Base-by-base conservation (phyloP, 2,888 invertebrate species). In the Syritta pipiens region DNA sequence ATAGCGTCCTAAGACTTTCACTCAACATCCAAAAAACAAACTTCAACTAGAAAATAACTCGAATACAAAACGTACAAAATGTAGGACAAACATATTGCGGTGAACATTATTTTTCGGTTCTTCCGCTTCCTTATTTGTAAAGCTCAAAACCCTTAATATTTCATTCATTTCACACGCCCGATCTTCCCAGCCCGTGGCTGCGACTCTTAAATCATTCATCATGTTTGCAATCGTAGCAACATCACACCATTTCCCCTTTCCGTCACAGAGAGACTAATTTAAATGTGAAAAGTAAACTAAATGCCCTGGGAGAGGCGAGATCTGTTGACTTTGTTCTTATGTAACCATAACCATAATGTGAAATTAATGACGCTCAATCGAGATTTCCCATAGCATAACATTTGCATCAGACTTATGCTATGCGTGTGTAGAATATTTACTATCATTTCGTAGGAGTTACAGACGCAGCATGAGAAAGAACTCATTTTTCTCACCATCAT, bases 281-380 rank as follows among this genome's bases (percentile, higher is more conserved):
- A 26, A 57, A 72, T 67, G 44, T 24, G 22, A 49, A 59, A 63
- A 32, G 10, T 20, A 65, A 46, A 59, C 57, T 30, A 14, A 60
- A 19, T 28, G 51, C 42, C 48, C 44, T 57, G 30, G 6, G 40
- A 37, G 48, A 62, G 55, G 35, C 22, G 42, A 37, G 53, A 49
- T 37, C 24, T 71, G 51, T 65, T 65, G 71, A 59, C 49, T 59
- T 71, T 53, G 37, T 71, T 65, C 59, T 77, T 77, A 77, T 71
- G 65, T 71, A 77, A 77, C 53, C 40, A 14, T 42, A 48, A 48
- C 53, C 77, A 65, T 71, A 77, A 77, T 77, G 77, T 48, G 59
- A 77, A 71, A 77, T 59, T 71, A 77, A 77, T 77, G 77, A 65
- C 65, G 30, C 37, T 28, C 46, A 40, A 48, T 59, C 20, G 40